Conservation (phyloP, 2,888 invertebrate genomes). For the Thalpophila matura region DNA sequence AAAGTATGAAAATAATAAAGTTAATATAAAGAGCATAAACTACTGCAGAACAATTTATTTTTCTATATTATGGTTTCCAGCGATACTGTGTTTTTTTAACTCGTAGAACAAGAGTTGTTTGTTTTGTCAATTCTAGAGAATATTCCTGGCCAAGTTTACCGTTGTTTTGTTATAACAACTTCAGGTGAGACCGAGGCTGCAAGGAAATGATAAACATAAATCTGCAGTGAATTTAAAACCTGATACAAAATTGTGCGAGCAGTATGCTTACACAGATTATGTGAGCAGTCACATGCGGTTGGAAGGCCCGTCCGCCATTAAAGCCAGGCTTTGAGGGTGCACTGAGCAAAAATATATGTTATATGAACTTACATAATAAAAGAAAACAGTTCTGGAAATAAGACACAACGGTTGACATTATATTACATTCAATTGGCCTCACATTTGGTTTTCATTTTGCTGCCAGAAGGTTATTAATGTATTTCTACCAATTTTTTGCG, state of each 20-base stretch:
- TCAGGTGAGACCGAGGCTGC: background rate
- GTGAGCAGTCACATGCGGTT: constrained; percentile 28
- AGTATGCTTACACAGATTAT: constrained; percentile 28
- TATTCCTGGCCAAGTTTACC: background rate
- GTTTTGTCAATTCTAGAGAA: background rate
- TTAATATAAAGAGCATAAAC: too few relatives aligned
- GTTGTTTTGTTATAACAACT: background rate
- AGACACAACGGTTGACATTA: background rate
- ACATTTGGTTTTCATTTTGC: constrained; percentile 1
- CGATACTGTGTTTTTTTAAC: background rate
- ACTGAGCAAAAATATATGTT: constrained; percentile 10
- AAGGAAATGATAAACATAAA: constrained; percentile 4
- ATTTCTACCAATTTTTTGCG: too few relatives aligned
- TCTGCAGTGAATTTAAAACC: constrained; percentile 7
- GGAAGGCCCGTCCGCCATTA: constrained; percentile 15
- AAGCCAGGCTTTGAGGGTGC: constrained; percentile 16
- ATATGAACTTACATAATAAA: background rate
- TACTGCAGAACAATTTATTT: background rate
- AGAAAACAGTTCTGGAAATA: background rate
- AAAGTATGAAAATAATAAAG: too few relatives aligned
- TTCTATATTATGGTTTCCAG: background rate
- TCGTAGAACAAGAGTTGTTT: background rate
- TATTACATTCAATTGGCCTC: constrained; percentile 5
- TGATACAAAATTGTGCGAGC: constrained; percentile 2
- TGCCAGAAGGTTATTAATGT: background rate